These are phyloP conservation scores for Campoplex capitator DNA, from an alignment of 2,888 invertebrate genomes.

Conservation along the genomic window DNA sequence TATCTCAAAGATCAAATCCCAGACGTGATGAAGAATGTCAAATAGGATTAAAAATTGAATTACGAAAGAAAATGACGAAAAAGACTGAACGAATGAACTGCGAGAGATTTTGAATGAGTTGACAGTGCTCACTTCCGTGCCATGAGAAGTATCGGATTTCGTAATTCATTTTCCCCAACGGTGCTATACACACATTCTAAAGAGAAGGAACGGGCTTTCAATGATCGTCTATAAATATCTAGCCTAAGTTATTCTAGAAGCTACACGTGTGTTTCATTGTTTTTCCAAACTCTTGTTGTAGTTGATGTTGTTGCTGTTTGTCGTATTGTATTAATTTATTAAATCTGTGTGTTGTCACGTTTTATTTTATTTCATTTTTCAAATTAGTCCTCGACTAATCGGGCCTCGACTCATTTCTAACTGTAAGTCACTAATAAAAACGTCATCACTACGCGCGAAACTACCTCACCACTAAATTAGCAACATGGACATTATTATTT, in stretches of 20 bases:
- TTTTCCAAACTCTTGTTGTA: conserved; percentile 44
- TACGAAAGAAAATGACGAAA: background rate
- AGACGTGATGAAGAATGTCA: background rate
- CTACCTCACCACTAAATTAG: conserved; percentile 78
- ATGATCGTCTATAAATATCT: conserved; percentile 76
- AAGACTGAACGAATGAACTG: background rate
- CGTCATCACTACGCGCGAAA: conserved; percentile 71
- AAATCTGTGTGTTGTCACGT: conserved; percentile 44
- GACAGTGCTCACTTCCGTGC: background rate
- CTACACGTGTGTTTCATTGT: conserved; percentile 70
- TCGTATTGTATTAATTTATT: conserved; percentile 37
- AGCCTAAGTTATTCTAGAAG: conserved; percentile 73
- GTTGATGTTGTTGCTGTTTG: conserved; percentile 36
- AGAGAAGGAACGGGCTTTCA: conserved; percentile 77
- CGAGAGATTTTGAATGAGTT: background rate
- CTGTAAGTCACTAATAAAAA: conserved; percentile 69
- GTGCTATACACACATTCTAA: conserved; percentile 60
- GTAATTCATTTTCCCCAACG: conserved; percentile 58
- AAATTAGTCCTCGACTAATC: conserved; percentile 70
- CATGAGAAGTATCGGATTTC: conserved; percentile 48
- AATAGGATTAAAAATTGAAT: background rate
- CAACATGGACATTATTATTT: conserved; percentile 80
- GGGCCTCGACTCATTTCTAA: conserved; percentile 71
- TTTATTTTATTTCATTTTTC: conserved; percentile 8
- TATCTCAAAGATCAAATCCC: background rate